These are phyloP conservation scores for Chrysogorgia sp. DNA, from an alignment of 92 coral and sea anemone genomes.

Conservation along the genomic window DNA sequence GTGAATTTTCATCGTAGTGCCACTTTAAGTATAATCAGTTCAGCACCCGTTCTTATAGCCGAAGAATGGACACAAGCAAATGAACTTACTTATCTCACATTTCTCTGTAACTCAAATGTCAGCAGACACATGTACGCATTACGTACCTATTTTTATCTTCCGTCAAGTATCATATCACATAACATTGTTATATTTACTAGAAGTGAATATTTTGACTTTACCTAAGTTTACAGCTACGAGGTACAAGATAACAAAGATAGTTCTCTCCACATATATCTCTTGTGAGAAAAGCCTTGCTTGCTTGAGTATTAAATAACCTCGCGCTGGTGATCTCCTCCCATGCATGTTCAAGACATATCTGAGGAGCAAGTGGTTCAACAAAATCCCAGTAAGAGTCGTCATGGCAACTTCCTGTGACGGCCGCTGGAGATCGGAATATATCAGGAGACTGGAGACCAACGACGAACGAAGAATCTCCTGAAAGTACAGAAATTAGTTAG, in stretches of 20 bases:
- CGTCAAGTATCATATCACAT: too few species aligned
- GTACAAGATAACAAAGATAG: constrained; percentile 79
- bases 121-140: too few species aligned
- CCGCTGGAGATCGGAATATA: constrained; percentile 77
- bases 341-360: constrained; percentile 73
- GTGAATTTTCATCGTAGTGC: too few species aligned
- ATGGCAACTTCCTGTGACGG: constrained; percentile 50
- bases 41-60: too few species aligned
- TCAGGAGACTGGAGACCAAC: constrained; percentile 67
- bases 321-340: constrained; percentile 84
- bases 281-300: constrained; percentile 79
- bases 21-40: too few species aligned
- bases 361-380: constrained; percentile 83
- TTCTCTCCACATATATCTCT: constrained; percentile 70
- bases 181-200: too few species aligned
- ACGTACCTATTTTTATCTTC: too few species aligned
- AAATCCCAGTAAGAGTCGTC: constrained; percentile 87
- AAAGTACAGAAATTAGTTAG: not conserved
- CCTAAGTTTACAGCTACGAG: constrained; percentile 77
- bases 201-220: constrained; percentile 21
- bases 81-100: too few species aligned
- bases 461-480: constrained; percentile 67
- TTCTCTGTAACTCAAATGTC: too few species aligned
- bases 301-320: constrained; percentile 33
- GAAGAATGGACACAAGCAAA: too few species aligned